These are phyloP conservation scores for Escarpia spicata DNA, from an alignment of 2,888 invertebrate species.

Conservation along the genomic window DNA sequence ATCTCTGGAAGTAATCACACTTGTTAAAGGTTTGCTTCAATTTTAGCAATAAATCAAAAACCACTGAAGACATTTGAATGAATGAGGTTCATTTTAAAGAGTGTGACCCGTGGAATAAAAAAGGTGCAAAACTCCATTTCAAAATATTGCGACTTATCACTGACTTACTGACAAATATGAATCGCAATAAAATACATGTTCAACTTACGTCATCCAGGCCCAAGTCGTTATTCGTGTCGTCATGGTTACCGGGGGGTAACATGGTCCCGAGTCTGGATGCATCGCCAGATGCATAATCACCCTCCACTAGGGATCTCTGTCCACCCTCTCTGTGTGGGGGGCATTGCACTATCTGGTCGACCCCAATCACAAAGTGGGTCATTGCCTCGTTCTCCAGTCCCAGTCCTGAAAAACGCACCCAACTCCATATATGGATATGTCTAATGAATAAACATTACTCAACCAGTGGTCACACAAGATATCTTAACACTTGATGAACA, in stretches of 20 bases:
- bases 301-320: neutral
- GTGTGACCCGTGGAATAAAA: too few species aligned
- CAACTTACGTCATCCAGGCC: neutral
- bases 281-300: neutral
- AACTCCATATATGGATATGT: neutral
- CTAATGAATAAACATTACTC: neutral
- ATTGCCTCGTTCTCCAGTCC: constrained; percentile 37
- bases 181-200: too few species aligned
- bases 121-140: too few species aligned
- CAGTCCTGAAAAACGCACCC: constrained; percentile 29
- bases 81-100: too few species aligned
- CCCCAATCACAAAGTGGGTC: constrained; percentile 35
- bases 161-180: too few species aligned
- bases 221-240: neutral
- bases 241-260: neutral
- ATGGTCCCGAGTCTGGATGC: neutral
- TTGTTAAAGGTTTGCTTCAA: too few species aligned
- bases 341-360: constrained; percentile 31
- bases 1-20: too few species aligned
- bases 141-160: too few species aligned
- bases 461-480: too few species aligned
- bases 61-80: too few species aligned
- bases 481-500: too few species aligned
- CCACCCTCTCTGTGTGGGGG: neutral
- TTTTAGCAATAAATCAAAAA: too few species aligned